Conservation (phyloP, 2,888 invertebrate genomes). For the Hypolimnas misippus region DNA sequence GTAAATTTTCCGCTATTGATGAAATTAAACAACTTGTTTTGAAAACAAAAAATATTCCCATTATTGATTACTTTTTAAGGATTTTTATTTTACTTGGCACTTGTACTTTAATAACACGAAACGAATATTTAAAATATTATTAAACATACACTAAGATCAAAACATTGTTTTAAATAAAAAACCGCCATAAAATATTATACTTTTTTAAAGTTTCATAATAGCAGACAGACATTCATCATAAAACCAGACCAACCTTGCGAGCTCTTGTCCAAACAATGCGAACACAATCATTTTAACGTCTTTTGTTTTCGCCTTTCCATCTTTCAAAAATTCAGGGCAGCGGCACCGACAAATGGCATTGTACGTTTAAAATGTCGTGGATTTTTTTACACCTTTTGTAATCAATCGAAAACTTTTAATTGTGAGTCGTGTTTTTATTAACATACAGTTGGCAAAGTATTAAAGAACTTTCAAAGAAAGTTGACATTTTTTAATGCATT, state of each 20-base stretch:
- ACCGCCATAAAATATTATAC: background rate
- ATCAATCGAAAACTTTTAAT: background rate
- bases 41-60: too few species aligned
- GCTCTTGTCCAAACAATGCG: conserved; percentile 32
- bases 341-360: conserved; percentile 15
- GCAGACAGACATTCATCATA: conserved; percentile 10
- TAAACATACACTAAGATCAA: background rate
- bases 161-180: background rate
- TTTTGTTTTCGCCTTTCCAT: conserved; percentile 30
- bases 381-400: conserved; percentile 6
- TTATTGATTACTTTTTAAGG: too few species aligned
- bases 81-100: too few species aligned
- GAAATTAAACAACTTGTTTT: too few species aligned
- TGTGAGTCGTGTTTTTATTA: too few species aligned
- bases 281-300: conserved; percentile 36
- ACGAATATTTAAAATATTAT: background rate
- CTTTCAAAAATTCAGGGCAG: conserved; percentile 17
- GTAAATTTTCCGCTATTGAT: too few species aligned
- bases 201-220: conserved; percentile 6
- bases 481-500: too few species aligned
- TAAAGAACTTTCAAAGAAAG: too few species aligned
- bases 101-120: background rate
- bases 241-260: conserved; percentile 13
- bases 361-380: conserved; percentile 10
- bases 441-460: too few species aligned